Evolutionary conservation across 2,113 vertebrate genomes (phyloP).

Genomic region (Clarias macrocephalus): DNA sequence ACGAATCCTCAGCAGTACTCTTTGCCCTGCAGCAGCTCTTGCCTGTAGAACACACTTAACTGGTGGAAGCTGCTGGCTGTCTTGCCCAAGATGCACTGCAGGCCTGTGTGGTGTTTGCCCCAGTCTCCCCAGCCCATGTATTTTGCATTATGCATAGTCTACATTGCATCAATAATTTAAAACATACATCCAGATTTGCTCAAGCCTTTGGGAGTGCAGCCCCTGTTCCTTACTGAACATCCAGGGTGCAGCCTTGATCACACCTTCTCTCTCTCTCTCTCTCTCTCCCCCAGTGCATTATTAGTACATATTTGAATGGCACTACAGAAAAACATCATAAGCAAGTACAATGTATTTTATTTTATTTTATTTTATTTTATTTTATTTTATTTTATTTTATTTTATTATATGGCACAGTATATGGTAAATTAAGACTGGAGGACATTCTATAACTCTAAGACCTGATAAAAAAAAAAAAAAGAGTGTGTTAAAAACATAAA

Average conservation of each 20-base stretch:
- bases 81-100: slow-evolving; percentile 33
- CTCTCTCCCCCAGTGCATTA: slow-evolving; percentile 22
- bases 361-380: background rate
- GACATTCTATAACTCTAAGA: background rate
- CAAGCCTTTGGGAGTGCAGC: slow-evolving; percentile 49
- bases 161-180: slow-evolving; percentile 65
- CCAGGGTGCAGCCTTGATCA: slow-evolving; percentile 55
- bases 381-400: too few species aligned
- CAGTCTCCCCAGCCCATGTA: slow-evolving; percentile 53
- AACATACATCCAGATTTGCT: slow-evolving; percentile 63
- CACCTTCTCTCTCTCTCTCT: slow-evolving; percentile 43
- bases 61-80: slow-evolving; percentile 45
- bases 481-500: background rate
- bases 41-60: slow-evolving; percentile 45
- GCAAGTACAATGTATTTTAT: background rate
- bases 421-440: background rate
- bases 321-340: background rate
- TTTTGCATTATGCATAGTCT: slow-evolving; percentile 66
- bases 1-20: slow-evolving; percentile 29
- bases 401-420: background rate
- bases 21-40: slow-evolving; percentile 18
- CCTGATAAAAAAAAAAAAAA: background rate
- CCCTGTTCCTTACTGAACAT: slow-evolving; percentile 61
- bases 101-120: slow-evolving; percentile 40
- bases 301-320: slow-evolving; percentile 29